A percentile compares a stretch with the other conserved stretches of the same genome.
Conservation (phyloP, 92 coral and sea anemone genomes). For the Scolanthus callimorphus region DNA sequence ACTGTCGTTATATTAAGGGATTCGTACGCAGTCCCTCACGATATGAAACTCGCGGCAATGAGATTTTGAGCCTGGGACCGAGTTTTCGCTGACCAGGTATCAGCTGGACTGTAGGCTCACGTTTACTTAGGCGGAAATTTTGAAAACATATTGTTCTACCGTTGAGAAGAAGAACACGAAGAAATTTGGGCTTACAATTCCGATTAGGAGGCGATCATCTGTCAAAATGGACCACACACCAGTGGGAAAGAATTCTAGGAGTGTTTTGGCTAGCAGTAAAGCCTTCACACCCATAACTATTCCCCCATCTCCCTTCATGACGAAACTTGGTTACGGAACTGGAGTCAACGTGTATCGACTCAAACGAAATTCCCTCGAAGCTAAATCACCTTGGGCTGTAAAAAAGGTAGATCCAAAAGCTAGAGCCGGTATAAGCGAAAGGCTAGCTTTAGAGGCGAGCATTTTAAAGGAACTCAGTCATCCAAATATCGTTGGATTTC, state of each 20-base stretch:
- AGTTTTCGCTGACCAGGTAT: no score
- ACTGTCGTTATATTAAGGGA: no score
- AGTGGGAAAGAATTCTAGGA: conserved; percentile 8
- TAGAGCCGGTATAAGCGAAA: conserved; percentile 76
- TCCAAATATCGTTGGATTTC: conserved; percentile 93
- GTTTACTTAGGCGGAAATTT: no score
- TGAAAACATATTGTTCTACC: no score
- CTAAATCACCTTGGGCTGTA: conserved; percentile 95
- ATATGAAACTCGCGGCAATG: no score
- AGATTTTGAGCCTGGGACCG: no score
- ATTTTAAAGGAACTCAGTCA: conserved; percentile 77
- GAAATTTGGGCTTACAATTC: no score
- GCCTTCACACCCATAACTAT: conserved; percentile 56
- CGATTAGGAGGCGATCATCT: no score
- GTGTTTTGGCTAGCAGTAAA: conserved; percentile 17
- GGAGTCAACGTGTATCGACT: conserved; percentile 92
- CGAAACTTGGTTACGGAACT: conserved; percentile 88
- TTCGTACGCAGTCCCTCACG: no score
- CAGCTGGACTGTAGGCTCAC: no score
- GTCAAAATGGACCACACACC: conserved; percentile 24
- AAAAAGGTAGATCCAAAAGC: conserved; percentile 78
- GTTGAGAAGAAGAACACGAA: no score
- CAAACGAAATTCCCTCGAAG: conserved; percentile 46
- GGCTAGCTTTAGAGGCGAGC: conserved; percentile 92
- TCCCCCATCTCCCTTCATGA: conserved; percentile 95